Percentiles rank a stretch among this genome's conserved stretches.
phyloP scores from a whole-genome alignment of 2,113 vertebrate species.

The Mesocricetus auratus region DNA sequence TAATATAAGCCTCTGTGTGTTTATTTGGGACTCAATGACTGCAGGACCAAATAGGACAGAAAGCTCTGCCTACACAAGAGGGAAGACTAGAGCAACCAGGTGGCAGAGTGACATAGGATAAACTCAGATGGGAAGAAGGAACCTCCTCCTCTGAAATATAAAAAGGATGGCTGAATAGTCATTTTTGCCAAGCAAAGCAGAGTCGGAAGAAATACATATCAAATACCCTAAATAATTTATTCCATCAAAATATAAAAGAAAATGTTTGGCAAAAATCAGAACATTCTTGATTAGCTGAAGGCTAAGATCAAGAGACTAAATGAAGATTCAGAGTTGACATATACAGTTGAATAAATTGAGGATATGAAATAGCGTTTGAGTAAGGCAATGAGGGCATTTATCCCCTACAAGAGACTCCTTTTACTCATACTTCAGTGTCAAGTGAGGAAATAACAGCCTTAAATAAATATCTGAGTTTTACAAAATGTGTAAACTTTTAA shows the following conservation, averaged over 20 bases:
- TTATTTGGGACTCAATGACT: too few relatives aligned
- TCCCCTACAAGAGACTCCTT: fast-evolving
- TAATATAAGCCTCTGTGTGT: too few relatives aligned
- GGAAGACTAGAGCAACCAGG: fast-evolving
- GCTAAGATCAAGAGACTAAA: neutral
- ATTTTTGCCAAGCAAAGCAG: neutral
- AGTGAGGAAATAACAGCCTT: neutral
- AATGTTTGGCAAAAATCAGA: neutral
- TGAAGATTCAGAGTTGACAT: neutral
- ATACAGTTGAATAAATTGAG: neutral
- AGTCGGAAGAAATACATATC: neutral
- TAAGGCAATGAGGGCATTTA: neutral
- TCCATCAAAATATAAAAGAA: slow-evolving; percentile 42
- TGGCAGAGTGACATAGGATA: fast-evolving
- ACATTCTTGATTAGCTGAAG: neutral
- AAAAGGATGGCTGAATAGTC: neutral
- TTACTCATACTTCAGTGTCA: neutral
- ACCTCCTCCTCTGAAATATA: neutral
- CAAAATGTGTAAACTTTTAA: neutral
- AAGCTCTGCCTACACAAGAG: too few relatives aligned
- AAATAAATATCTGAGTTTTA: neutral
- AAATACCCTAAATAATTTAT: neutral
- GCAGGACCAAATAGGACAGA: too few relatives aligned
- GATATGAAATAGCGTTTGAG: neutral
- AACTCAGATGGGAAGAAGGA: neutral